Evolutionary conservation across 2,797 vertebrate species (phyloP), one percentile per base, ranked within the genome.

Genomic region (Odontamblyopus lacepedii): DNA sequence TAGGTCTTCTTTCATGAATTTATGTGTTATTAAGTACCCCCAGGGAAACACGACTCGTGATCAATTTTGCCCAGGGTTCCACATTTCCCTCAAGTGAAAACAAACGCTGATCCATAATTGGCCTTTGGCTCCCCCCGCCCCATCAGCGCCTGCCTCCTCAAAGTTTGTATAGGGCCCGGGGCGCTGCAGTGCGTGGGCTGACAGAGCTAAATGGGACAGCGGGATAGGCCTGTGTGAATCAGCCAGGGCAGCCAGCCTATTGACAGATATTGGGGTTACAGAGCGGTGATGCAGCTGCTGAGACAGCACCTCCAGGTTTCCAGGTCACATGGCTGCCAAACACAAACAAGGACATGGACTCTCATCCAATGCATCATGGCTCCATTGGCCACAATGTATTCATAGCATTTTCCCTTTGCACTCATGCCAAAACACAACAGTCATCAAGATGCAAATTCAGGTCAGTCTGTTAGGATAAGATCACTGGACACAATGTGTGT

Each of bases 51-150:
- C 85, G 69, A 73, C 75, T 62, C 27, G 66, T 80, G 79, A 93
- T 92, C 91, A 93, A 92, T 93, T 91, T 84, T 73, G 82, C 86
- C 74, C 83, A 84, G 85, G 85, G 89, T 89, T 82, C 86, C 87
- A 81, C 41, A 44, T 74, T 88, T 90, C 90, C 88, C 86, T 84
- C 80, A 90, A 92, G 91, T 88, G 87, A 91, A 92, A 92, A 92
- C 90, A 93, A 91, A 93, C 87, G 88, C 90, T 92, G 88, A 93
- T 93, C 91, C 85, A 91, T 93, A 92, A 94, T 91, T 89, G 89
- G 92, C 88, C 86, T 84, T 88, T 85, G 69, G 76, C 79, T 59
- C 23, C 63, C 65, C 9, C 38, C 67, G 27, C 41, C 56, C 66
- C 53, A 26, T 70, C 63, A 70, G 79, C 60, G 73, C 69, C 73